Conservation (phyloP, 2,797 vertebrate species). For the Muraenolepis orangiensis region DNA sequence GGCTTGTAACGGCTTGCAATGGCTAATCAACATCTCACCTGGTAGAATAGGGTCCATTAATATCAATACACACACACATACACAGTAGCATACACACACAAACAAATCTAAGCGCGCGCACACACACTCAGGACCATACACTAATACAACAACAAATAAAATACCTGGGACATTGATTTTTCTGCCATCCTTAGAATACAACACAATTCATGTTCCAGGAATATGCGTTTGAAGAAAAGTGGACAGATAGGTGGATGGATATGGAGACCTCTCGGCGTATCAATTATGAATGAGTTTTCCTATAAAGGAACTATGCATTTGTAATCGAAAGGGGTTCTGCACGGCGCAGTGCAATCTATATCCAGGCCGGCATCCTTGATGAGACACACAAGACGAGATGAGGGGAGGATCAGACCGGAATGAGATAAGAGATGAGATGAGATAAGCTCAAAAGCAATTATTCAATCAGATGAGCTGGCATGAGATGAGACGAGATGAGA, state of each 20-base stretch:
- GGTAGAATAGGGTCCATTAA: no score
- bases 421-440: neutral
- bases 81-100: no score
- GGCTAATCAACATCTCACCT: no score
- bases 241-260: neutral
- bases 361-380: neutral
- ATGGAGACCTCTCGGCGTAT: conserved; percentile 28
- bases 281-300: conserved; percentile 44
- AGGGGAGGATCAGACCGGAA: neutral
- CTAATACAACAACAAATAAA: no score
- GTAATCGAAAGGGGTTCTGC: conserved; percentile 23
- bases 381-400: neutral
- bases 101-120: no score
- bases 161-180: no score
- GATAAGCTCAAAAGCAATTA: no score
- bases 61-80: no score
- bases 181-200: neutral
- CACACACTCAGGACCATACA: no score
- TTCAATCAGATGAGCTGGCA: neutral
- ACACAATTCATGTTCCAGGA: conserved; percentile 26
- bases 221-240: neutral
- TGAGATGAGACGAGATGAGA: no score
- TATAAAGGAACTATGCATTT: conserved; percentile 34
- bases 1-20: no score
- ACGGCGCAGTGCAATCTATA: neutral